Percentiles rank a stretch among this genome's conserved stretches.
These are phyloP conservation scores for Montipora sp. DNA, from an alignment of 64 coral and sea anemone species.

Conservation along the genomic window DNA sequence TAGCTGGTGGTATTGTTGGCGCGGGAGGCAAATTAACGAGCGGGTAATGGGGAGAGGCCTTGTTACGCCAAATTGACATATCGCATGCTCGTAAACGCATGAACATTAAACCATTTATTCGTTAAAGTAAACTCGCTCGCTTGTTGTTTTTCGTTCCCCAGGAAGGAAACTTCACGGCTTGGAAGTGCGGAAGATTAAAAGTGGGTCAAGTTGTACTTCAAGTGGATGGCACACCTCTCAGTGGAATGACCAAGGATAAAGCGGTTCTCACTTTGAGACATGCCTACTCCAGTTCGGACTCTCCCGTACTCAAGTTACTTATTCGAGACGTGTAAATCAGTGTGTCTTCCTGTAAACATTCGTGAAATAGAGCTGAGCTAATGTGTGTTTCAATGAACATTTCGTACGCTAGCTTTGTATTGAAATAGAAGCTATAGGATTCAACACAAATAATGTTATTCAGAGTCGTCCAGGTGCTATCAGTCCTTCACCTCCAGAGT, in stretches of 20 bases:
- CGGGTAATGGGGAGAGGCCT: too few species aligned
- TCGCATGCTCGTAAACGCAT: too few species aligned
- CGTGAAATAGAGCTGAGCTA: background rate
- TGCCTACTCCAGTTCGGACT: conserved; percentile 70
- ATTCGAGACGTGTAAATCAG: conserved; percentile 40
- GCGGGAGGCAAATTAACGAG: too few species aligned
- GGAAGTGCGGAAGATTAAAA: conserved; percentile 70
- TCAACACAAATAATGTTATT: too few species aligned
- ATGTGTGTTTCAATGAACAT: background rate
- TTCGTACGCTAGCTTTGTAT: too few species aligned
- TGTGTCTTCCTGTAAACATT: background rate
- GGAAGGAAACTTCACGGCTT: conserved; percentile 82
- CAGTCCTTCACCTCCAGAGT: too few species aligned
- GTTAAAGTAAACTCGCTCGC: background rate
- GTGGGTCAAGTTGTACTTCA: conserved; percentile 74
- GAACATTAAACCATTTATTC: background rate
- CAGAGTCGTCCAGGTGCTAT: too few species aligned
- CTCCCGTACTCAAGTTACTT: conserved; percentile 45
- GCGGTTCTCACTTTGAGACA: conserved; percentile 83
- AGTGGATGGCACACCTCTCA: conserved; percentile 75
- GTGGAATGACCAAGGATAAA: conserved; percentile 80
- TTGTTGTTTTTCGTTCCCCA: conserved; percentile 2
- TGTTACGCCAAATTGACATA: too few species aligned
- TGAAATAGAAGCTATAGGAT: too few species aligned
- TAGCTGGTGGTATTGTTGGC: too few species aligned